phyloP scores from a whole-genome alignment of 2,113 vertebrate genomes.

The Strix uralensis region DNA sequence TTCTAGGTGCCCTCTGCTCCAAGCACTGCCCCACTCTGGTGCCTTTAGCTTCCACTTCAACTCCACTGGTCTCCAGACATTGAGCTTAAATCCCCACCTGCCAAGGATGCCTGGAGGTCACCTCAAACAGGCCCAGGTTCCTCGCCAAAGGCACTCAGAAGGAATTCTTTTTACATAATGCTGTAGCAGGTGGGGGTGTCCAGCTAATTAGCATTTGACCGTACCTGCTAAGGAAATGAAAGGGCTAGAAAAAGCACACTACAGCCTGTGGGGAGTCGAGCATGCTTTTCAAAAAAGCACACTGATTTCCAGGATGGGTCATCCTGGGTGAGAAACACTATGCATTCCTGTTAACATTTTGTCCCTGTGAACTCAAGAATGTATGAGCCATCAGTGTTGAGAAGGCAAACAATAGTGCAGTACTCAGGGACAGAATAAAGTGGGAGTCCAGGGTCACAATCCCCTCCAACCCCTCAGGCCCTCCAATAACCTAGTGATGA shows the following conservation, averaged over 20 bases:
- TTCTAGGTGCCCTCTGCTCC: not conserved
- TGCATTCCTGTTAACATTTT: not conserved
- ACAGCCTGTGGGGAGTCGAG: not conserved
- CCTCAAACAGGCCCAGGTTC: not conserved
- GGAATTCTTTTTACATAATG: not conserved
- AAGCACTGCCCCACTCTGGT: not conserved
- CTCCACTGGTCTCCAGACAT: not conserved
- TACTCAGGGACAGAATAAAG: not conserved
- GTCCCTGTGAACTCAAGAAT: not conserved
- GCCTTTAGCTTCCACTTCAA: not conserved
- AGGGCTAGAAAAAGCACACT: not conserved
- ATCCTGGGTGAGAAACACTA: not conserved
- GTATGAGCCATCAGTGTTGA: rapidly evolving
- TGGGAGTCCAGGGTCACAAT: not conserved
- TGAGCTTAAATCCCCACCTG: not conserved
- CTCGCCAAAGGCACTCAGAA: not conserved
- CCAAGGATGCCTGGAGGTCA: not conserved
- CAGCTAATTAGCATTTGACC: not conserved
- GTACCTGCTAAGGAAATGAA: not conserved
- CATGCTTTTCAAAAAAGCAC: not conserved
- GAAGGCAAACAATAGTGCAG: not conserved
- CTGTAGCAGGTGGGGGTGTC: not conserved
- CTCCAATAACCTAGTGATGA: not conserved
- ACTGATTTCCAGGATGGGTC: not conserved
- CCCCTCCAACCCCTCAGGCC: not conserved